Percentiles rank a stretch among this genome's conserved stretches.
Conservation (phyloP, 2,797 vertebrate species). For the Tragelaphus eurycerus region DNA sequence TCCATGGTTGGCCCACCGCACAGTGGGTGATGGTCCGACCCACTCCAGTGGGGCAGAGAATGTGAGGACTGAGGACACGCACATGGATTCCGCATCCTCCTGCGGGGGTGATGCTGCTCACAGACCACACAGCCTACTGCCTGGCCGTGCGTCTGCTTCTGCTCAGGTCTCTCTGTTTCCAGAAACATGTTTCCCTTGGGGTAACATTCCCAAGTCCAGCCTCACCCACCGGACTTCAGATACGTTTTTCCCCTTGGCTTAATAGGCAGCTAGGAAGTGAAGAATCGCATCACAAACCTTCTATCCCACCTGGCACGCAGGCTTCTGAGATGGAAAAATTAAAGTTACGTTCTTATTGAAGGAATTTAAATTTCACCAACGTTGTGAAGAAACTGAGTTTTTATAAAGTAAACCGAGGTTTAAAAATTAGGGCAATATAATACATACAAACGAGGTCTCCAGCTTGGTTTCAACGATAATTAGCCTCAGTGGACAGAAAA, state of each 20-base stretch:
- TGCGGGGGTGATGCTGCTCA: rapidly evolving
- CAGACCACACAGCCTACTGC: rapidly evolving
- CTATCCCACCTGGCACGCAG: neutral
- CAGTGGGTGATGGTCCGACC: rapidly evolving
- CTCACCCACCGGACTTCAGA: rapidly evolving
- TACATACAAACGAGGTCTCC: neutral
- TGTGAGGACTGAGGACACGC: rapidly evolving
- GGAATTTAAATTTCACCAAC: neutral
- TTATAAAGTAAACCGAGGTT: neutral
- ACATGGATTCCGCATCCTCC: rapidly evolving
- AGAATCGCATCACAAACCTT: rapidly evolving
- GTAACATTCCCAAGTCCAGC: rapidly evolving
- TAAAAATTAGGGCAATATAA: too few species aligned
- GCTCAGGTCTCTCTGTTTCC: neutral
- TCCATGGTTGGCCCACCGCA: rapidly evolving
- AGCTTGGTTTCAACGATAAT: neutral
- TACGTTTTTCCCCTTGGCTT: neutral
- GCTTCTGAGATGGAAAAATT: rapidly evolving
- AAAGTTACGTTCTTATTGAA: neutral
- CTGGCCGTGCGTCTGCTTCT: rapidly evolving
- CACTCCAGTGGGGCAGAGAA: rapidly evolving
- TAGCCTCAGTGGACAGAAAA: neutral
- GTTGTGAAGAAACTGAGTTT: neutral
- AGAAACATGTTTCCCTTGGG: rapidly evolving
- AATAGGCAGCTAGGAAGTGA: rapidly evolving